Evolutionary conservation across 2,888 invertebrate species (phyloP), one percentile per base, ranked within the genome.

Genomic region (Steromphala cineraria): DNA sequence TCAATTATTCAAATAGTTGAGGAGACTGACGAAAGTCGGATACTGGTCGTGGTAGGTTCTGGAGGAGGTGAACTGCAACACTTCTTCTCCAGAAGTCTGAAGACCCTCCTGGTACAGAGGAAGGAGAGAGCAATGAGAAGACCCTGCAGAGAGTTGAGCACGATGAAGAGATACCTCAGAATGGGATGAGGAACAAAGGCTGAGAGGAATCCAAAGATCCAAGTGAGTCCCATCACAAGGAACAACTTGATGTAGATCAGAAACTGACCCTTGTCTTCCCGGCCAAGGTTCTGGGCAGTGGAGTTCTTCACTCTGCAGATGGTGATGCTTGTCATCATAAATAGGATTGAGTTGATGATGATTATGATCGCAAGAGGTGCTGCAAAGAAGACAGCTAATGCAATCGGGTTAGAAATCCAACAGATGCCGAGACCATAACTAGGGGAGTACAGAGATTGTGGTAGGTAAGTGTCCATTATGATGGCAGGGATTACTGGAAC

Each of bases 171-270:
- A 15, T 75, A 75, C 53, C 17, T 53, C 10, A 53, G 21, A 28
- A 75, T 53, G 1, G 53, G 75, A 28, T 77, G 62, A 5, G 81
- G 79, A 15, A 82, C 56, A n/a, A 82, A 15, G 0, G 82, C 81
- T 3, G 85, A 81, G n/a, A 85, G 31, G 36, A 85, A 75, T 15
- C 85, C 85, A 10, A 83, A 55, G 46, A 81, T 52, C 85, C 85
- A 85, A 36, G 85, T 85, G 40, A 85, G 74, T 40, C 85, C 85
- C 28, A 85, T 82, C 67, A 85, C 82, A 17, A 85, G 62, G 40
- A 82, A 53, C 75, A 85, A 82, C 79, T 83, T 82, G 13, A 83
- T 71, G 53, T 80, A 81, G 31, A 85, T 81, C 53, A 75, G 53
- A 13, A 82, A 53, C 67, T 85, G 83, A 7, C 67, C 82, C 7